Conservation (phyloP, 2,797 vertebrate species). For the Sebastes minor region DNA sequence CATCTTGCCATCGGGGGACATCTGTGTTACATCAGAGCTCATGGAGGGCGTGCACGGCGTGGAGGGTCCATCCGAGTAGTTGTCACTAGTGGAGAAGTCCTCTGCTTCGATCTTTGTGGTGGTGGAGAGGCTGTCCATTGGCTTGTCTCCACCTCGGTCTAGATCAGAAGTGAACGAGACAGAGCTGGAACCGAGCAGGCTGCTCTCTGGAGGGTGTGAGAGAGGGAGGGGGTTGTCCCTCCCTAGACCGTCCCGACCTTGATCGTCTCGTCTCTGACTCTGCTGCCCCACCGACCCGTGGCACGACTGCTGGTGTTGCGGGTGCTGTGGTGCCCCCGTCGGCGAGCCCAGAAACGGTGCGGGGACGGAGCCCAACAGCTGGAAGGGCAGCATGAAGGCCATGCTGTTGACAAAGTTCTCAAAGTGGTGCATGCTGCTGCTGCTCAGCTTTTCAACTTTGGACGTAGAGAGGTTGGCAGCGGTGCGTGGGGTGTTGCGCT, state of each 20-base stretch:
- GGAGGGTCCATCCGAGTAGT: conserved; percentile 83
- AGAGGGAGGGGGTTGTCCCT: conserved; percentile 59
- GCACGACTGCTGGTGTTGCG: conserved; percentile 76
- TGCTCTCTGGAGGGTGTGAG: conserved; percentile 76
- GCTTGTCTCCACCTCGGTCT: conserved; percentile 79
- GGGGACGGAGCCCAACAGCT: conserved; percentile 91
- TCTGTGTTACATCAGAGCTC: conserved; percentile 86
- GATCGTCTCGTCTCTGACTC: conserved; percentile 52
- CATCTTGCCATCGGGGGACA: conserved; percentile 89
- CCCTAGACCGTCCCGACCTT: conserved; percentile 24
- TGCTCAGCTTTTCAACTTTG: conserved; percentile 86
- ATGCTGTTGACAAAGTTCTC: conserved; percentile 95
- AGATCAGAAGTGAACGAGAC: conserved; percentile 83
- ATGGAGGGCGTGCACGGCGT: conserved; percentile 84
- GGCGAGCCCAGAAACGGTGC: conserved; percentile 89
- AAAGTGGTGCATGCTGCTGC: conserved; percentile 88
- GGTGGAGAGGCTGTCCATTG: conserved; percentile 67
- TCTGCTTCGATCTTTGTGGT: conserved; percentile 86
- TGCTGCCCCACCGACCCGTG: conserved; percentile 67
- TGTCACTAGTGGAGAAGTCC: conserved; percentile 83
- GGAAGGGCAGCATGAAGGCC: conserved; percentile 96
- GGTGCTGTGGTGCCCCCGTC: conserved; percentile 83
- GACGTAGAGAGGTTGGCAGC: conserved; percentile 68
- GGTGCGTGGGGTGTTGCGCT: conserved; percentile 87
- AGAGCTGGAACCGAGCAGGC: conserved; percentile 80